Conservation (phyloP, 53 echinoderm and acorn worm species). For the Arbacia lixula region DNA sequence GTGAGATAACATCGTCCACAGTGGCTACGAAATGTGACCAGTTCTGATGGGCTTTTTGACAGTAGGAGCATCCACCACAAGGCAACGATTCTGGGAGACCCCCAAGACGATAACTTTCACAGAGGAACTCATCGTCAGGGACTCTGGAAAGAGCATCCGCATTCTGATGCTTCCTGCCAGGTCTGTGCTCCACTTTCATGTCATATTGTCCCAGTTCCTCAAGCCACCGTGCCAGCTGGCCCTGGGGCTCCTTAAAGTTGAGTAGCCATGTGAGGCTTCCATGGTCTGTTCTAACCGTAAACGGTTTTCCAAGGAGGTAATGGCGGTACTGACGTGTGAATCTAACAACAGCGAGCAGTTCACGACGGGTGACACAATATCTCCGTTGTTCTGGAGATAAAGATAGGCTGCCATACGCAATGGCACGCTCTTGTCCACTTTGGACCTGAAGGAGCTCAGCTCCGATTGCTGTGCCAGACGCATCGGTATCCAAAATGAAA, state of each 20-base stretch:
- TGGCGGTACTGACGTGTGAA: constrained; percentile 56
- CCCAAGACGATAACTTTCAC: constrained; percentile 11
- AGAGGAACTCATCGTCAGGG: constrained; percentile 11
- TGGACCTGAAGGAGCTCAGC: constrained; percentile 66
- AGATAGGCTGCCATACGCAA: constrained; percentile 63
- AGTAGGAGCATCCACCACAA: constrained; percentile 62
- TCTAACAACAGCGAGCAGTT: constrained; percentile 58
- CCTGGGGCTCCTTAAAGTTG: constrained; percentile 60
- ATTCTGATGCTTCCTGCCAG: constrained; percentile 48
- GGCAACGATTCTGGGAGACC: constrained; percentile 44
- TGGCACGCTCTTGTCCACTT: constrained; percentile 45
- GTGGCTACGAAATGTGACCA: constrained; percentile 50
- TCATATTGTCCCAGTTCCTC: constrained; percentile 66
- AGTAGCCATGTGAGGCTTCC: constrained; percentile 60
- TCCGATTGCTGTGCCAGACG: constrained; percentile 53
- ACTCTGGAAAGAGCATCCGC: constrained; percentile 68
- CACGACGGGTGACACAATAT: constrained; percentile 60
- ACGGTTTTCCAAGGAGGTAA: constrained; percentile 56
- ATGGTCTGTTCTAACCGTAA: constrained; percentile 56
- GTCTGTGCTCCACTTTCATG: constrained; percentile 37
- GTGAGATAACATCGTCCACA: constrained; percentile 62
- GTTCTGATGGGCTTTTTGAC: constrained; percentile 49
- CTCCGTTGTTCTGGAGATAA: constrained; percentile 44
- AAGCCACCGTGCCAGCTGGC: constrained; percentile 59
- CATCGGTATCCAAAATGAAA: too few species aligned